These are phyloP conservation scores for Venusia cambrica DNA, from an alignment of 2,888 invertebrate genomes.

Conservation along the genomic window DNA sequence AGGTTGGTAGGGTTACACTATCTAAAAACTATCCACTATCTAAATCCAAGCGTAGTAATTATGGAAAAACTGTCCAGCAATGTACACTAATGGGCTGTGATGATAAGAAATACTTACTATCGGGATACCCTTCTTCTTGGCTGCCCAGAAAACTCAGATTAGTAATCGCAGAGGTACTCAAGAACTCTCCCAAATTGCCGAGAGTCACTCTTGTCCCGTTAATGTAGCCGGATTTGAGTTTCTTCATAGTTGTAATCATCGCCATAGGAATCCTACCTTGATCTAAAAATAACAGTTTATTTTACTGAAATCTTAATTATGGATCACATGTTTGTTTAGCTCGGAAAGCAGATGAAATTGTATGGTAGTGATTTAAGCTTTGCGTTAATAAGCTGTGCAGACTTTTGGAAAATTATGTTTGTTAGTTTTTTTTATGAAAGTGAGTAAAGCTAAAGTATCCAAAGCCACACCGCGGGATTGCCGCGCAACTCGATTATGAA, in stretches of 20 bases:
- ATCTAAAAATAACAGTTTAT: constrained; percentile 79
- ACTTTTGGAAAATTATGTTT: too few species aligned
- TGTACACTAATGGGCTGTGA: too few species aligned
- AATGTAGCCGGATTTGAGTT: constrained; percentile 98
- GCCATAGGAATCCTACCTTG: constrained; percentile 95
- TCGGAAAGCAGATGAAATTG: constrained; percentile 1
- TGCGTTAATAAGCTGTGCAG: too few species aligned
- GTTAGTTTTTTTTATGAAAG: too few species aligned
- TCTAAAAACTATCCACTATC: too few species aligned
- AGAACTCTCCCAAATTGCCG: constrained; percentile 96
- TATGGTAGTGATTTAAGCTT: constrained; percentile 10
- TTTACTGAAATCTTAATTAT: background rate
- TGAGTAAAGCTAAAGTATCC: too few species aligned
- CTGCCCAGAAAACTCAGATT: constrained; percentile 97
- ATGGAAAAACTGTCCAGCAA: background rate
- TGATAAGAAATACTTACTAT: constrained; percentile 81
- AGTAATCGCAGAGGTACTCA: constrained; percentile 98
- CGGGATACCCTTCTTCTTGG: constrained; percentile 95
- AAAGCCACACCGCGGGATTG: too few species aligned
- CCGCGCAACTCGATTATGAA: too few species aligned
- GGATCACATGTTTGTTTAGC: too few species aligned
- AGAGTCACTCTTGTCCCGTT: constrained; percentile 98
- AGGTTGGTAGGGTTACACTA: too few species aligned
- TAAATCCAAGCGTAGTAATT: background rate
- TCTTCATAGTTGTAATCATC: constrained; percentile 98